Evolutionary conservation across 92 coral and sea anemone species (phyloP).

Genomic region (Metridium senile): DNA sequence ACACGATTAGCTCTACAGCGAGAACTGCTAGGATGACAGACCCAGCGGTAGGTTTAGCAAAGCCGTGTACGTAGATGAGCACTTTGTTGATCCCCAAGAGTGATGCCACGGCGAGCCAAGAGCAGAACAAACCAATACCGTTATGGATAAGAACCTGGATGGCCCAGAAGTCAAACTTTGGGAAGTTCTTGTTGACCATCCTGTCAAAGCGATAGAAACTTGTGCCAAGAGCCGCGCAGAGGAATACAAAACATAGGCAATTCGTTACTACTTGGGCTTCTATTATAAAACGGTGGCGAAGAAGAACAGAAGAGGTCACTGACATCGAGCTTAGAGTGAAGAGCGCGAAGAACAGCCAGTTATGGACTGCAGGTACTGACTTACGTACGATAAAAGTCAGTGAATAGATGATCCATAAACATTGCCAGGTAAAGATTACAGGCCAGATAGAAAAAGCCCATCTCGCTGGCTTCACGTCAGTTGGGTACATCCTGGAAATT

Average conservation of each 20-base stretch:
- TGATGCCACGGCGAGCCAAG: constrained; percentile 64
- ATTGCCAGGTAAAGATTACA: constrained; percentile 69
- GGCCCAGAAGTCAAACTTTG: constrained; percentile 54
- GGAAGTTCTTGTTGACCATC: constrained; percentile 19
- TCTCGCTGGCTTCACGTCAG: constrained; percentile 69
- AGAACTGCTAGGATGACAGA: constrained; percentile 52
- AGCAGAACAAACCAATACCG: constrained; percentile 54
- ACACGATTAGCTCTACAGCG: constrained; percentile 38
- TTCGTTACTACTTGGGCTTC: constrained; percentile 20
- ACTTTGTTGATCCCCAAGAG: constrained; percentile 53
- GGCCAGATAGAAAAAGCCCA: constrained; percentile 71
- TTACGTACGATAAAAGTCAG: constrained; percentile 47
- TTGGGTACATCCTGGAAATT: constrained; percentile 43
- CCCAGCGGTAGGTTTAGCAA: constrained; percentile 38
- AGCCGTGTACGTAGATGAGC: constrained; percentile 51
- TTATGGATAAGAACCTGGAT: constrained; percentile 55
- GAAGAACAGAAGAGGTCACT: constrained; percentile 56
- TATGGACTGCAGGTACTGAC: constrained; percentile 50
- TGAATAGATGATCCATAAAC: constrained; percentile 57
- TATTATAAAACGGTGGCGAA: constrained; percentile 45
- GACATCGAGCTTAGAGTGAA: constrained; percentile 51
- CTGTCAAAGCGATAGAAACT: constrained; percentile 46
- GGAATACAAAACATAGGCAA: constrained; percentile 20
- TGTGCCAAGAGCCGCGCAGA: constrained; percentile 49
- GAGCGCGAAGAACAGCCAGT: constrained; percentile 48